These are phyloP conservation scores for Macrotus californicus DNA, from an alignment of 2,113 vertebrate genomes.

Conservation along the genomic window DNA sequence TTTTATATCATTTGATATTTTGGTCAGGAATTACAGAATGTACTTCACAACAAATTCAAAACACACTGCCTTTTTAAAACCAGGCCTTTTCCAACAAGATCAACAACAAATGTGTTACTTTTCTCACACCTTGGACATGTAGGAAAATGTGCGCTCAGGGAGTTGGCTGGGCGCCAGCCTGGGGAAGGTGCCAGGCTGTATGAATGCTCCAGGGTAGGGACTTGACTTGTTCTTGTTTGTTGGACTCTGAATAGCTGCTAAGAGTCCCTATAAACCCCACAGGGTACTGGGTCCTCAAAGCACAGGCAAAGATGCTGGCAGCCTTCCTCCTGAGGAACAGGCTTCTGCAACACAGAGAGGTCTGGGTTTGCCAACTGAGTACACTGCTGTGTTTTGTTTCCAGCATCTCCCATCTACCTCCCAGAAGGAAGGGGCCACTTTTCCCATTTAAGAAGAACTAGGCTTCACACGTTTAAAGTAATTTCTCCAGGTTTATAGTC, in stretches of 20 bases:
- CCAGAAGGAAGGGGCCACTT: neutral
- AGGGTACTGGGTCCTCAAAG: neutral
- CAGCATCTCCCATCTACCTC: neutral
- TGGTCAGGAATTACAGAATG: slow-evolving; percentile 77
- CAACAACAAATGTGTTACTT: slow-evolving; percentile 63
- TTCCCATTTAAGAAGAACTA: neutral
- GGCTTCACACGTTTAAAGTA: neutral
- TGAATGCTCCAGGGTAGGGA: slow-evolving; percentile 38
- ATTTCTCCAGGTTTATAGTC: neutral
- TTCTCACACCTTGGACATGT: slow-evolving; percentile 77
- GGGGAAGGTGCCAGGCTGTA: slow-evolving; percentile 67
- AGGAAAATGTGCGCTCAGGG: slow-evolving; percentile 77
- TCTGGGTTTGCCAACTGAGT: accelerated
- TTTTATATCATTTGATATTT: slow-evolving; percentile 79
- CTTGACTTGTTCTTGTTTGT: slow-evolving; percentile 30
- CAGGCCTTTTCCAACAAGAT: slow-evolving; percentile 44
- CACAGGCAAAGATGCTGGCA: neutral
- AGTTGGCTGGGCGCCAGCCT: slow-evolving; percentile 67
- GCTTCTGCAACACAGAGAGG: neutral
- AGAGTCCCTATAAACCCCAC: slow-evolving; percentile 50
- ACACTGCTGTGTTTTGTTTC: neutral
- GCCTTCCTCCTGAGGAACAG: neutral
- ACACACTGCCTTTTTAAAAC: slow-evolving; percentile 34
- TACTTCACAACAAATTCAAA: slow-evolving; percentile 75
- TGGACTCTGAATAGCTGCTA: slow-evolving; percentile 53